Evolutionary conservation across 2,113 vertebrate species (phyloP).

Genomic region (Sclerurus mexicanus): DNA sequence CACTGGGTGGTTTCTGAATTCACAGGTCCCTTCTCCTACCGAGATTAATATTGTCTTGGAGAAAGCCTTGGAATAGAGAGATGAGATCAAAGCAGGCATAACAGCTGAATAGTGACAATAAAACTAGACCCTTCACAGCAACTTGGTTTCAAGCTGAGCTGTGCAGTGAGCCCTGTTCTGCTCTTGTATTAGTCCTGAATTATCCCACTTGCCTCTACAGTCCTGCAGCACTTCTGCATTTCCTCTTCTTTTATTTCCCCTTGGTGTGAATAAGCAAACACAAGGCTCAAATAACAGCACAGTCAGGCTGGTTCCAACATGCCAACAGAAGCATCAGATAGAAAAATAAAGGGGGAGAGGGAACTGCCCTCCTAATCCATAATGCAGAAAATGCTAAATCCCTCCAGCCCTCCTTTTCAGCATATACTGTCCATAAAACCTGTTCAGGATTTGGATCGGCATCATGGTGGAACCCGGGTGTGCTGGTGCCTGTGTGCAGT

Average conservation of each 20-base stretch:
- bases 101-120: not conserved
- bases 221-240: not conserved
- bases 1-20: not conserved
- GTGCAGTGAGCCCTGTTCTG: not conserved
- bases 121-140: not conserved
- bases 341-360: not conserved
- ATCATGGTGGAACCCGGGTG: not conserved
- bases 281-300: not conserved
- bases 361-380: not conserved
- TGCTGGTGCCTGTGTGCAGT: not conserved
- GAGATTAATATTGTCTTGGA: not conserved
- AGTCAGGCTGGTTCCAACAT: not conserved
- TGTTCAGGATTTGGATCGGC: constrained; percentile 16
- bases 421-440: not conserved
- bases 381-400: constrained; percentile 17
- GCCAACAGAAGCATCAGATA: not conserved
- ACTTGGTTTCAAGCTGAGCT: not conserved
- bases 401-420: not conserved
- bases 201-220: not conserved
- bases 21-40: not conserved
- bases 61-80: not conserved
- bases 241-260: not conserved
- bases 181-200: not conserved
- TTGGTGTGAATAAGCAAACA: not conserved
- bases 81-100: not conserved